Evolutionary conservation across 2,113 vertebrate species (phyloP).

Genomic region (Chaetorhynchus papuensis): DNA sequence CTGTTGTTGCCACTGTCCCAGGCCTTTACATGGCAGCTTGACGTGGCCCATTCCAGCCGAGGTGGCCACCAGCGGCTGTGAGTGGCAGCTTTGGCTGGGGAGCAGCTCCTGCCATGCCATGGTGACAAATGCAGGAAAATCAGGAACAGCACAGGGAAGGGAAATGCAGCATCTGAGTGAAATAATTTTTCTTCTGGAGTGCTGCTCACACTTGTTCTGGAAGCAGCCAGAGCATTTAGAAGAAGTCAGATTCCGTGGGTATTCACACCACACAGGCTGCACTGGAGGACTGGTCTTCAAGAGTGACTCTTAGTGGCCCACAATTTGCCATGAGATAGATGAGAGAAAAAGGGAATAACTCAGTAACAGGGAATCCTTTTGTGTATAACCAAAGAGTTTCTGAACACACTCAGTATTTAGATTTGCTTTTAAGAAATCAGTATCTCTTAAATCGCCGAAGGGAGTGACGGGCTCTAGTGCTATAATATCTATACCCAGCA

Average conservation of each 20-base stretch:
- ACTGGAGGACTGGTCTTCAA: background rate
- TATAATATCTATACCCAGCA: background rate
- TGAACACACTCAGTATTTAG: background rate
- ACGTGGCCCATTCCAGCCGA: background rate
- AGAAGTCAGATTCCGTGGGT: background rate
- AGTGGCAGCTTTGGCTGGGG: background rate
- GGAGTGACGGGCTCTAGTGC: background rate
- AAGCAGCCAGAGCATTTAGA: background rate
- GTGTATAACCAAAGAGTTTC: background rate
- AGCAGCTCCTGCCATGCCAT: background rate
- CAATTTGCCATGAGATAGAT: background rate
- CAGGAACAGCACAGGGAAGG: slow-evolving; percentile 24
- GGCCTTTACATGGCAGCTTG: background rate
- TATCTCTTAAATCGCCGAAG: background rate
- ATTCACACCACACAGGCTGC: background rate
- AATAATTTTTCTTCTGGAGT: slow-evolving; percentile 15
- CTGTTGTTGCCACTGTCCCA: background rate
- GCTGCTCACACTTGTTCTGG: slow-evolving; percentile 36
- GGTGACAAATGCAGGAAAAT: background rate
- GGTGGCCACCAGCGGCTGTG: background rate
- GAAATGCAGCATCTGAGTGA: slow-evolving; percentile 1
- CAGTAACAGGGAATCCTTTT: background rate
- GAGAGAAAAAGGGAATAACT: background rate
- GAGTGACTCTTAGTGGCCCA: background rate
- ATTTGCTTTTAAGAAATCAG: background rate